phyloP scores from a whole-genome alignment of 2,888 invertebrate genomes.

The Oscheius sp. region DNA sequence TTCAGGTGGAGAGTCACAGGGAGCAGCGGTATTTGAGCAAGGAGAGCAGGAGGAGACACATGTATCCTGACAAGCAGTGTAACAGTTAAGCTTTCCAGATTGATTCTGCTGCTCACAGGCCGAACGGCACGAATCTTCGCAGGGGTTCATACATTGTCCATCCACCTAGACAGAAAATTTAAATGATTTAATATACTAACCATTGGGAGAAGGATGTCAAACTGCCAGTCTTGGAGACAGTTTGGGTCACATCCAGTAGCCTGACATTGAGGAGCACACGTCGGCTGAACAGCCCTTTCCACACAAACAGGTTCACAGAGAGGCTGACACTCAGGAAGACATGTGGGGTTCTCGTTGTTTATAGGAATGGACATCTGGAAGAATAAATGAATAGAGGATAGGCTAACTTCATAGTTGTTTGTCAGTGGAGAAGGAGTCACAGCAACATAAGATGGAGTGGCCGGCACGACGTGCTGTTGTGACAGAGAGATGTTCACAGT shows the following conservation, averaged over 20 bases:
- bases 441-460: slow-evolving; percentile 20
- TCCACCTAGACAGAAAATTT: slow-evolving; percentile 42
- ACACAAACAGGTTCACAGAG: slow-evolving; percentile 30
- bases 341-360: slow-evolving; percentile 8
- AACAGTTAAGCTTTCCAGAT: slow-evolving; percentile 33
- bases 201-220: slow-evolving; percentile 47
- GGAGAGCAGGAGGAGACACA: slow-evolving; percentile 40
- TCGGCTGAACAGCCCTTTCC: slow-evolving; percentile 8
- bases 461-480: not conserved
- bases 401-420: not conserved
- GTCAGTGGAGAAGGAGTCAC: slow-evolving; percentile 7
- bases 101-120: slow-evolving; percentile 43
- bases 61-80: slow-evolving; percentile 40
- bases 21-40: not conserved
- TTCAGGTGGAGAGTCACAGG: slow-evolving; percentile 27
- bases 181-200: not conserved
- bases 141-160: slow-evolving; percentile 47
- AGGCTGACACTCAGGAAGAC: slow-evolving; percentile 31
- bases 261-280: slow-evolving; percentile 50
- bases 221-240: slow-evolving; percentile 54
- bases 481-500: slow-evolving; percentile 11
- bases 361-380: slow-evolving; percentile 13
- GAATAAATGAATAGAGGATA: not conserved
- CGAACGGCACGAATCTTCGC: slow-evolving; percentile 43
- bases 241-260: slow-evolving; percentile 41